Evolutionary conservation across 2,797 vertebrate genomes (phyloP), one percentile per base, ranked within the genome.

Genomic region (Danionella dracula): DNA sequence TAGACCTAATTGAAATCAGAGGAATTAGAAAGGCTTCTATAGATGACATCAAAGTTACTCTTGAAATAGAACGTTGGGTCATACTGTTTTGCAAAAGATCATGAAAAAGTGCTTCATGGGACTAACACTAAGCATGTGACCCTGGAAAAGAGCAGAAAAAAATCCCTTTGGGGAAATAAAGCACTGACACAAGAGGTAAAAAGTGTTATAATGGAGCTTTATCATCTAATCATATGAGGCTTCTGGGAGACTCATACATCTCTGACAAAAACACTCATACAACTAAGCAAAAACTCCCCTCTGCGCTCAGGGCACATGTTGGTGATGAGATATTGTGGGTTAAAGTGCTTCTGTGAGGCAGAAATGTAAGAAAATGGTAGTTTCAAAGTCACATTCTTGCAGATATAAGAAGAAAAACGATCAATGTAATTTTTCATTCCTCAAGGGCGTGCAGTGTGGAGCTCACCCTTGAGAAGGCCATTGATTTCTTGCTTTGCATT

Each of bases 301-400:
- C 31, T 45, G 19, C 29, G n/a, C 57, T 37, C 8, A 20, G 17
- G n/a, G 34, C 3, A 4, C 16, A 45, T 45, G 38, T 32, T 15
- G 41, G 37, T 15, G 29, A 8, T 64, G 46, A 41, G 15, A 13
- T 20, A 15, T 15, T 41, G 17, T 35, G 17, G 53, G 38, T 12
- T 64, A 45, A 44, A 45, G 29, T 65, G 62, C 38, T 51, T 54
- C 32, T 53, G n/a, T 53, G n/a, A 37, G n/a, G n/a, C 29, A 54
- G 53, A 23, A 54, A 35, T 54, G 15, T 16, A 20, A 53, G 48
- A 27, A 57, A 17, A 10, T 34, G 49, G 41, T 20, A 6, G 35
- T 48, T 37, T 56, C 51, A 56, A 56, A 42, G 42, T 40, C 63
- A 32, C 21, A 31, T 54, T 9, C 21, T 32, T 46, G 15, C 41